Percentiles rank a stretch among this genome's conserved stretches.
phyloP scores from a whole-genome alignment of 2,888 invertebrate genomes.

The Agrochola macilenta region DNA sequence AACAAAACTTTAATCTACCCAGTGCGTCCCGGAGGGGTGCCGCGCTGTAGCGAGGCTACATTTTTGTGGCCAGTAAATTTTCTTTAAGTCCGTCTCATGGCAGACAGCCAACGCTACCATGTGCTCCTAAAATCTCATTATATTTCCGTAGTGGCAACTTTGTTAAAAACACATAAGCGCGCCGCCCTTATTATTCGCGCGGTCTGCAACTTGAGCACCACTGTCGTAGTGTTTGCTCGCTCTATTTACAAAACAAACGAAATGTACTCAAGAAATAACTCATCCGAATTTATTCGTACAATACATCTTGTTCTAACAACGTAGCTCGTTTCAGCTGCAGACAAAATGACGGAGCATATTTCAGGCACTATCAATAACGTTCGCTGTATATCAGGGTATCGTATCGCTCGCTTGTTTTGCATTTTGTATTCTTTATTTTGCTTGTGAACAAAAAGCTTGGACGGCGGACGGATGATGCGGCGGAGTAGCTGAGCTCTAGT shows the following conservation, averaged over 20 bases:
- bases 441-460: slow-evolving; percentile 68
- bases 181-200: slow-evolving; percentile 59
- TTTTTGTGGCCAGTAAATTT: slow-evolving; percentile 87
- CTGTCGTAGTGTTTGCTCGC: slow-evolving; percentile 56
- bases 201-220: slow-evolving; percentile 50
- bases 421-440: slow-evolving; percentile 69
- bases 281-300: slow-evolving; percentile 73
- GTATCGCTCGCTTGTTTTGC: slow-evolving; percentile 71
- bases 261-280: slow-evolving; percentile 68
- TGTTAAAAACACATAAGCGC: slow-evolving; percentile 72
- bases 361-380: slow-evolving; percentile 76
- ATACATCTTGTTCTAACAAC: slow-evolving; percentile 76
- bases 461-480: slow-evolving; percentile 1
- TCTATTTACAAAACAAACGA: slow-evolving; percentile 72
- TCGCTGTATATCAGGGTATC: slow-evolving; percentile 71
- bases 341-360: slow-evolving; percentile 77
- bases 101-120: slow-evolving; percentile 81
- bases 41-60: slow-evolving; percentile 73
- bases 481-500: slow-evolving; percentile 59
- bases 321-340: slow-evolving; percentile 75
- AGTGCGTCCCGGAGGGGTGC: slow-evolving; percentile 72
- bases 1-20: slow-evolving; percentile 85
- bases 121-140: slow-evolving; percentile 79
- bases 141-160: slow-evolving; percentile 73
- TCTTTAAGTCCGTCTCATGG: slow-evolving; percentile 83